Base-by-base conservation (phyloP, 2,113 vertebrate genomes). In the Albula goreensis region DNA sequence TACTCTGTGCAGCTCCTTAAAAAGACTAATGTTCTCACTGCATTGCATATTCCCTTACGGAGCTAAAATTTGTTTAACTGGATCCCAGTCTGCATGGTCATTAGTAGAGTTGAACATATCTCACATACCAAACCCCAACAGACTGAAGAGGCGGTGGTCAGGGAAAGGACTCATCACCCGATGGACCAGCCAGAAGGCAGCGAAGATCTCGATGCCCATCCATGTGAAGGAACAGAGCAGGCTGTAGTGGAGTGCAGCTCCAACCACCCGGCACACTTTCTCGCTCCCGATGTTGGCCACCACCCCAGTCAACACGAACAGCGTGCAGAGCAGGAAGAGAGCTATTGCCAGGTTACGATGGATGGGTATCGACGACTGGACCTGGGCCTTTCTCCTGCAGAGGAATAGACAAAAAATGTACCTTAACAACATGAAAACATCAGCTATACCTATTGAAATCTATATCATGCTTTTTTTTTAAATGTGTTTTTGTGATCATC, bases 161-260 rank as follows among this genome's bases (percentile, higher is more conserved):
- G 91, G 92, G 0, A 86, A 56, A 50, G 88, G 90, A 41, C 22
- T 91, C 84, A 96, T 94, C 74, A 96, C 88, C 88, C 93, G 82
- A 86, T 88, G 88, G 85, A 96, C 89, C 91, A 95, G 83, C 93
- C 93, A 93, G 92, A 95, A 96, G 53, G 95, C 93, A 88, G 95
- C 91, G 74, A 95, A 91, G 17, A 95, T 90, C 79, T 96, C 93
- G 0, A 95, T 89, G 50, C 89, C 94, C 95, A 96, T 96, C 96
- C 96, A 96, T 85, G 87, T 85, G 22, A 95, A 90, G 78, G 93
- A 91, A 88, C 93, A 92, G 56, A 96, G 93, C 50, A 95, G 87
- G 51, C 89, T 52, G 4, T 95, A 96, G 90, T 96, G 96, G 66
- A 96, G 92, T 6, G 56, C 6, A 0, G 91, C 89, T 2, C 88